Conservation (phyloP, 1,140 invertebrate genomes). For the Rhysida immarginata region DNA sequence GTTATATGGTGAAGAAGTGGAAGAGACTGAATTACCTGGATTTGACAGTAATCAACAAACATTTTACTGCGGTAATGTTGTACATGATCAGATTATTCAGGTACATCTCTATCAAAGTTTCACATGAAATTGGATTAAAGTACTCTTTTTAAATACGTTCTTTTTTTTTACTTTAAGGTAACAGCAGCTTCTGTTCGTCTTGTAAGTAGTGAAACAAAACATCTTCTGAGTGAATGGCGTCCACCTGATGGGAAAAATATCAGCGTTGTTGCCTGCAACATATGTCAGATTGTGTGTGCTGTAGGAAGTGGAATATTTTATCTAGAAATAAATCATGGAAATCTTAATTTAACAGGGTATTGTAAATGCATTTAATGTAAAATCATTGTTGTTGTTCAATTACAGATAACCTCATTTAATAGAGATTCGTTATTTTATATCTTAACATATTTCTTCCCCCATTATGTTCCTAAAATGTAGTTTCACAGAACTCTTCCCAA, state of each 20-base stretch:
- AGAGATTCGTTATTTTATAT: too few relatives aligned
- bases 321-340: conserved; percentile 53
- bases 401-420: too few relatives aligned
- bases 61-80: conserved; percentile 81
- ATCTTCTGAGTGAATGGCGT: conserved; percentile 34
- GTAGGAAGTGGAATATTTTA: conserved; percentile 79
- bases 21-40: conserved; percentile 82
- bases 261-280: conserved; percentile 75
- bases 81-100: conserved; percentile 61
- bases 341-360: conserved; percentile 46
- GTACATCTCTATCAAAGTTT: conserved; percentile 35
- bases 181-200: conserved; percentile 50
- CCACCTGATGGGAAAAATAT: conserved; percentile 29
- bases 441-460: too few relatives aligned
- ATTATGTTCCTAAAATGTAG: too few relatives aligned
- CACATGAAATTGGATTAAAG: background rate
- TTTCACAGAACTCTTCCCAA: too few relatives aligned
- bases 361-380: background rate
- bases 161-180: conserved; percentile 11
- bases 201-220: conserved; percentile 47
- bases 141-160: background rate
- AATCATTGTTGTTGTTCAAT: too few relatives aligned
- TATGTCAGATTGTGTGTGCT: conserved; percentile 67
- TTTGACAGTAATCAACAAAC: conserved; percentile 84
- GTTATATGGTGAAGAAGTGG: conserved; percentile 85